phyloP scores from a whole-genome alignment of 2,113 vertebrate species.

The Sphyrna mokarran region DNA sequence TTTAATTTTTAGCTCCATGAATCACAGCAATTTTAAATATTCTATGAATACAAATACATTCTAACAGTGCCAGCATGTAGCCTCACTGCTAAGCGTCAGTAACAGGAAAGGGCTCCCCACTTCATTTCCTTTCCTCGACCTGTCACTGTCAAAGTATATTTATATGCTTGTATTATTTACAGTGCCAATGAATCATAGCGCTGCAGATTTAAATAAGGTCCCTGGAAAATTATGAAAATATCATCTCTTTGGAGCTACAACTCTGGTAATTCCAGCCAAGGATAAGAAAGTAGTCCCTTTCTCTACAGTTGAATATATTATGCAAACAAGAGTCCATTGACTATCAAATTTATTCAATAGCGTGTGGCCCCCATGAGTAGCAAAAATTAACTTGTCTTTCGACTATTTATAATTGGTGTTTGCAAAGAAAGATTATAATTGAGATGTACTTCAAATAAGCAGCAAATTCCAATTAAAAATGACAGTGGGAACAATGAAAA shows the following conservation, averaged over 20 bases:
- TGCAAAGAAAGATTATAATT: slow-evolving; percentile 13
- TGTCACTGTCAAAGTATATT: slow-evolving; percentile 13
- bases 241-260: neutral
- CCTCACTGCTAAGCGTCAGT: neutral
- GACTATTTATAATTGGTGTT: neutral
- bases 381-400: slow-evolving; percentile 33
- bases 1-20: slow-evolving; percentile 18
- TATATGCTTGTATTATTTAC: slow-evolving; percentile 27
- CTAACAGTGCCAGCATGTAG: neutral
- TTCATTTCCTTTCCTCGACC: neutral
- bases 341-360: slow-evolving; percentile 2
- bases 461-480: slow-evolving; percentile 19
- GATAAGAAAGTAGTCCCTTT: neutral
- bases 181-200: slow-evolving; percentile 11
- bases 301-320: neutral
- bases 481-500: neutral
- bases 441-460: neutral
- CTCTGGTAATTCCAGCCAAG: neutral
- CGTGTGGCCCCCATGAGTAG: neutral
- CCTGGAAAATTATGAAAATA: slow-evolving; percentile 13
- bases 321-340: slow-evolving; percentile 3
- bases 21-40: neutral
- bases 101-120: neutral
- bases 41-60: slow-evolving; percentile 8
- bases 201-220: slow-evolving; percentile 2